Evolutionary conservation across 1,140 invertebrate genomes (phyloP).

Genomic region (Drosophila mojavensis): DNA sequence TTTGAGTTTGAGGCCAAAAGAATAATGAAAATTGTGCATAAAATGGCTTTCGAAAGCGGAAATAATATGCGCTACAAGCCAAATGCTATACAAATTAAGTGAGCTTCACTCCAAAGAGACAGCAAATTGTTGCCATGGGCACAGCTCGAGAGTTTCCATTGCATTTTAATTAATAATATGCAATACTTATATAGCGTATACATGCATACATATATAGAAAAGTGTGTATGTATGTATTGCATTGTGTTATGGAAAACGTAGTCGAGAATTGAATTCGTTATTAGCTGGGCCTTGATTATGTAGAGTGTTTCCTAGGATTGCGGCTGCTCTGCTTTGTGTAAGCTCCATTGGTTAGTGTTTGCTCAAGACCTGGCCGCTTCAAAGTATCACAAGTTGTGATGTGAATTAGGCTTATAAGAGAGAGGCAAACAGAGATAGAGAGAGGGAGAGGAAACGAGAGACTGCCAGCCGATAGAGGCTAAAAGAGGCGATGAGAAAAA

Average conservation of each 20-base stretch:
- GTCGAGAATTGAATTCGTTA: slow-evolving; percentile 1
- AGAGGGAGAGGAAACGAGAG: background rate
- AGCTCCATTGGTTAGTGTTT: background rate
- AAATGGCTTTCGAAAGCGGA: slow-evolving; percentile 31
- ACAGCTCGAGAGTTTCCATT: slow-evolving; percentile 25
- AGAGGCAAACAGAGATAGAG: background rate
- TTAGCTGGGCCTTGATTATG: background rate
- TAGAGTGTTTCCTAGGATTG: background rate
- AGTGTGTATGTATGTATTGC: background rate
- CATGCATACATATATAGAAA: slow-evolving; percentile 11
- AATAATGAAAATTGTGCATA: slow-evolving; percentile 51
- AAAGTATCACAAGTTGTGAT: background rate
- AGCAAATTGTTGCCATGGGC: slow-evolving; percentile 41
- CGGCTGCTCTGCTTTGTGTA: too few species aligned
- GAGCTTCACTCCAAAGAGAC: slow-evolving; percentile 1
- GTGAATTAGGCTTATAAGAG: too few species aligned
- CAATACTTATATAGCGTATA: background rate
- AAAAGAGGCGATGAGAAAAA: too few species aligned
- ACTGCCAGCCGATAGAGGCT: too few species aligned
- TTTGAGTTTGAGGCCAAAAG: slow-evolving; percentile 51
- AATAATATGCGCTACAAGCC: slow-evolving; percentile 25
- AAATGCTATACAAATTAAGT: slow-evolving; percentile 30
- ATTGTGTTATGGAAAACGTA: background rate
- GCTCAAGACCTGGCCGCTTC: background rate
- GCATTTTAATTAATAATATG: slow-evolving; percentile 40